Conservation (phyloP, 1,140 invertebrate genomes). For the Pectinophora gossypiella region DNA sequence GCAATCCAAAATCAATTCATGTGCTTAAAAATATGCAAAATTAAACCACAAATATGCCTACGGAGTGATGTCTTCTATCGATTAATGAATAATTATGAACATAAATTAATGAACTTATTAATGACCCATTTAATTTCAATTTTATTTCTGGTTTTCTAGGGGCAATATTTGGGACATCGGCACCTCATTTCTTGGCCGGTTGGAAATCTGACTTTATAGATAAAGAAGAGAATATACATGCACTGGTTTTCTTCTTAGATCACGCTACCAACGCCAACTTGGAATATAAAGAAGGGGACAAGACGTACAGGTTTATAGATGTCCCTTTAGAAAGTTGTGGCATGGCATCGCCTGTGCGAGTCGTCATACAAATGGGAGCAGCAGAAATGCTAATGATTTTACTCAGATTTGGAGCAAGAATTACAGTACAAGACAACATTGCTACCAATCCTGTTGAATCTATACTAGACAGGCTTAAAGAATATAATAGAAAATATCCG, state of each 20-base stretch:
- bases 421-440: constrained; percentile 64
- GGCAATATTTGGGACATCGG: constrained; percentile 85
- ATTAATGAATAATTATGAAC: too few species aligned
- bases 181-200: constrained; percentile 86
- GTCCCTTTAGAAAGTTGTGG: constrained; percentile 87
- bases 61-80: too few species aligned
- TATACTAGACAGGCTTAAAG: constrained; percentile 79
- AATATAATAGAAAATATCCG: constrained; percentile 79
- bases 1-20: too few species aligned
- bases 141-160: constrained; percentile 55
- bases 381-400: constrained; percentile 85
- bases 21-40: too few species aligned
- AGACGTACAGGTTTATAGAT: constrained; percentile 81
- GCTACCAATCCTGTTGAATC: constrained; percentile 74
- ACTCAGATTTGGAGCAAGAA: constrained; percentile 80
- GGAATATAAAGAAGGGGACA: constrained; percentile 70
- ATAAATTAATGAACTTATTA: too few species aligned
- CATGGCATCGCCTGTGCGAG: constrained; percentile 79
- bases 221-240: constrained; percentile 84
- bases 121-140: too few species aligned
- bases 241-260: constrained; percentile 85
- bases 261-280: constrained; percentile 79
- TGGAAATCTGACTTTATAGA: constrained; percentile 90
- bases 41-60: too few species aligned
- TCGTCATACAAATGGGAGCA: constrained; percentile 82